phyloP scores from a whole-genome alignment of 2,888 invertebrate genomes.

The Microplitis manilae region DNA sequence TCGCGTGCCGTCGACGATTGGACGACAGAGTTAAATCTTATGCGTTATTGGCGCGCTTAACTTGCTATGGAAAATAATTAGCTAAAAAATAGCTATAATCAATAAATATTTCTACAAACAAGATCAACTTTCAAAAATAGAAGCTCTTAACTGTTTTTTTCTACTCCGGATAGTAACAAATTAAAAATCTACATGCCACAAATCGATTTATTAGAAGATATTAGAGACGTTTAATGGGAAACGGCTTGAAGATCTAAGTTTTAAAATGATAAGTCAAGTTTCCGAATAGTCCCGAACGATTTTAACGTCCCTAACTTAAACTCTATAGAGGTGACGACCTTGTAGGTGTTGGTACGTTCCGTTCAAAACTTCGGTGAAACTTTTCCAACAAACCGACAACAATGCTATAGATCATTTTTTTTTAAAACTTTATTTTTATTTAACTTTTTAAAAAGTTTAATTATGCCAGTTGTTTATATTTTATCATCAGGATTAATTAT shows the following conservation, averaged over 20 bases:
- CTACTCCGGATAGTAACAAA: not conserved
- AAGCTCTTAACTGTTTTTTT: not conserved
- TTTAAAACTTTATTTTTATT: not conserved
- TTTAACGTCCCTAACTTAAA: not conserved
- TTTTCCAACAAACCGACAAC: constrained; percentile 23
- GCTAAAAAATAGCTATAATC: not conserved
- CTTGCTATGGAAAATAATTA: constrained; percentile 9
- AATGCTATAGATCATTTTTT: not conserved
- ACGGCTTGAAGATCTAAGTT: not conserved
- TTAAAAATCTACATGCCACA: not conserved
- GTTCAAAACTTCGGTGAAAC: constrained; percentile 28
- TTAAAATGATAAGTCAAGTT: not conserved
- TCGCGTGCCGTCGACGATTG: constrained; percentile 50
- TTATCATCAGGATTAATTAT: not conserved
- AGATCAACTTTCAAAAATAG: not conserved
- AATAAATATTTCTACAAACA: not conserved
- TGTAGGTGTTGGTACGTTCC: constrained; percentile 24
- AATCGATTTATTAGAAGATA: not conserved
- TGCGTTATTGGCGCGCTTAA: constrained; percentile 34
- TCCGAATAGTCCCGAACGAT: not conserved
- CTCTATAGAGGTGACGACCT: constrained; percentile 43
- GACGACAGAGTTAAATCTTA: constrained; percentile 35
- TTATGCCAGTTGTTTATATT: not conserved
- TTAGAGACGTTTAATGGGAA: too few relatives aligned
- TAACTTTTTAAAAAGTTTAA: not conserved